phyloP scores from a whole-genome alignment of 2,113 vertebrate genomes.

The Montifringilla adamsi region DNA sequence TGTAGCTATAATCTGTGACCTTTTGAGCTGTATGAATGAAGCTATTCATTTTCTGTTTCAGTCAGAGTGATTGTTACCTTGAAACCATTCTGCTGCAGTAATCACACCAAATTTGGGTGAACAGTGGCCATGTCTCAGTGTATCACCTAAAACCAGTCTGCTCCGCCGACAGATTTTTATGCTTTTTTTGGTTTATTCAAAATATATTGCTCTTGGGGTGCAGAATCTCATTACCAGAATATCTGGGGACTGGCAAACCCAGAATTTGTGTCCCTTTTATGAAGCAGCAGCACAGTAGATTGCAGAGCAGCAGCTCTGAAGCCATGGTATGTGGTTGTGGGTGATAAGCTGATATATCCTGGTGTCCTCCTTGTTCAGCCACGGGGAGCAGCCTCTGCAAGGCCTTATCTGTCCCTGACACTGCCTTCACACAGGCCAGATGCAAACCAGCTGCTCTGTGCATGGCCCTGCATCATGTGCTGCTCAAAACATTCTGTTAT shows the following conservation, averaged over 20 bases:
- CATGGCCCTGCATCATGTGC: background rate
- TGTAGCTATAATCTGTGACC: background rate
- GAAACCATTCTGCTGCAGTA: background rate
- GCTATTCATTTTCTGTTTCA: background rate
- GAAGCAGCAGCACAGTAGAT: background rate
- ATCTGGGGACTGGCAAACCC: background rate
- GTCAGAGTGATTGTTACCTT: background rate
- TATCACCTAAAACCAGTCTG: background rate
- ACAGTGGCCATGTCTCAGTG: background rate
- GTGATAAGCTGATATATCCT: background rate
- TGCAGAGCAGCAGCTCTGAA: background rate
- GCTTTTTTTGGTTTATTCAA: background rate
- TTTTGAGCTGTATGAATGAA: background rate
- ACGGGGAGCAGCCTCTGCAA: background rate
- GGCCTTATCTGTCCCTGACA: background rate
- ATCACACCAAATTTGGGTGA: background rate
- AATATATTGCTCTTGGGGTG: background rate
- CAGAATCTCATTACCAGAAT: background rate
- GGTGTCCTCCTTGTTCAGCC: background rate
- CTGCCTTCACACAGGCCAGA: background rate
- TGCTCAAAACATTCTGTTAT: background rate
- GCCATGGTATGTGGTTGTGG: fast-evolving
- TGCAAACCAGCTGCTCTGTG: conserved; percentile 21
- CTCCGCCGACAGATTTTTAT: background rate
- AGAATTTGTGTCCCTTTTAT: background rate